phyloP scores from a whole-genome alignment of 1,140 invertebrate genomes.

The Berghia stephanieae region DNA sequence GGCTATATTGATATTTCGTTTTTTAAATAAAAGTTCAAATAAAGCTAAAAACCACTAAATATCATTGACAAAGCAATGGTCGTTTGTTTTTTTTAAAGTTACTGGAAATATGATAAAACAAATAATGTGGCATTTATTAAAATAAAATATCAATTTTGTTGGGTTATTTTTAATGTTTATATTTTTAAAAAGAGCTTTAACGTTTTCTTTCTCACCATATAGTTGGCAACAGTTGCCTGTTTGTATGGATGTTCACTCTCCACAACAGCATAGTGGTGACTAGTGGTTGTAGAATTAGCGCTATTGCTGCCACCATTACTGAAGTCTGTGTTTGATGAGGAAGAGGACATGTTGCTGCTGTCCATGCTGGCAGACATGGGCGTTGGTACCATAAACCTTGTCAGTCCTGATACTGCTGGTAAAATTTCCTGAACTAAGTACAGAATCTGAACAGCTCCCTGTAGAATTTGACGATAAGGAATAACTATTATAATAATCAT shows the following conservation, averaged over 20 bases:
- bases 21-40: background rate
- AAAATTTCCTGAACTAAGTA: constrained; percentile 88
- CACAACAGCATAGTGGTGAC: constrained; percentile 85
- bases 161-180: background rate
- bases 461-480: constrained; percentile 29
- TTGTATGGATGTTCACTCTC: constrained; percentile 98
- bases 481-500: background rate
- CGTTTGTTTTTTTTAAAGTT: no score
- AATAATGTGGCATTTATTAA: no score
- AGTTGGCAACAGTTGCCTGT: constrained; percentile 85
- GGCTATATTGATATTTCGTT: background rate
- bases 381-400: constrained; percentile 69
- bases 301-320: background rate
- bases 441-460: constrained; percentile 91
- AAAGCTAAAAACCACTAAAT: background rate
- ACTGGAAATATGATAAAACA: no score
- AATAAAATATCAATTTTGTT: background rate
- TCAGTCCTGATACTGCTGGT: constrained; percentile 87
- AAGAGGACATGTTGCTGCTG: constrained; percentile 28
- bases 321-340: constrained; percentile 23
- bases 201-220: constrained; percentile 71
- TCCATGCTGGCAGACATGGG: constrained; percentile 23
- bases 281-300: constrained; percentile 71
- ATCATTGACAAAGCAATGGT: no score
- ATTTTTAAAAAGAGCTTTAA: background rate